These are phyloP conservation scores for Bubo bubo DNA, from an alignment of 2,113 vertebrate species.

Conservation along the genomic window DNA sequence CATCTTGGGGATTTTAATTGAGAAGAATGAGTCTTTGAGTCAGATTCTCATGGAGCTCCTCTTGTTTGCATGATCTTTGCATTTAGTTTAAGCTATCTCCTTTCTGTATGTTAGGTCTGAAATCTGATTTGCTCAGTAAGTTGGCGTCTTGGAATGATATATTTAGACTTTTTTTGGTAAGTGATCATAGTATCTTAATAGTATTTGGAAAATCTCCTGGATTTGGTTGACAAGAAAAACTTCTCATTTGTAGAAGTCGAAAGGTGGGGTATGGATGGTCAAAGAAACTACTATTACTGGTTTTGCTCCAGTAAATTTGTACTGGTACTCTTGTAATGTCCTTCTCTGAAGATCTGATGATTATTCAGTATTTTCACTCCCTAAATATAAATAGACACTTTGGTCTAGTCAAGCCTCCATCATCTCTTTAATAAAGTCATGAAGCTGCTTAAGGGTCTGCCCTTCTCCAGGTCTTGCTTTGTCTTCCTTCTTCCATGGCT, in stretches of 20 bases:
- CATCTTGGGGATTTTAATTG: not conserved
- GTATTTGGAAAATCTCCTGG: not conserved
- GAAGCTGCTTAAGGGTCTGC: not conserved
- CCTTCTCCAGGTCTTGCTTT: not conserved
- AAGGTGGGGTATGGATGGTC: not conserved
- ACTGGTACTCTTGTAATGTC: not conserved
- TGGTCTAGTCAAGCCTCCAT: not conserved
- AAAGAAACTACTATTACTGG: not conserved
- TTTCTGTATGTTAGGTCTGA: not conserved
- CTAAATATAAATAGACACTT: not conserved
- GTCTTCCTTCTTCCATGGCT: slow-evolving; percentile 7
- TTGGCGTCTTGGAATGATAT: not conserved
- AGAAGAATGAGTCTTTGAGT: not conserved
- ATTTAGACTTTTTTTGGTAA: not conserved
- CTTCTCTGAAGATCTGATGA: not conserved
- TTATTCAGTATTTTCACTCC: not conserved
- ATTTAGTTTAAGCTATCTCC: not conserved
- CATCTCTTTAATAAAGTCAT: not conserved
- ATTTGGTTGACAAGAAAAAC: not conserved
- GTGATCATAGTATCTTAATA: not conserved
- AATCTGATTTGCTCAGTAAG: not conserved
- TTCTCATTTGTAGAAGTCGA: not conserved
- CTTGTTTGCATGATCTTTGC: not conserved
- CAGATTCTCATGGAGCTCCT: not conserved
- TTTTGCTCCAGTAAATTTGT: not conserved